A percentile compares a stretch with the other conserved stretches of the same genome.
Conservation (phyloP, 2,888 invertebrate species). For the Cremastobaeus sp. region DNA sequence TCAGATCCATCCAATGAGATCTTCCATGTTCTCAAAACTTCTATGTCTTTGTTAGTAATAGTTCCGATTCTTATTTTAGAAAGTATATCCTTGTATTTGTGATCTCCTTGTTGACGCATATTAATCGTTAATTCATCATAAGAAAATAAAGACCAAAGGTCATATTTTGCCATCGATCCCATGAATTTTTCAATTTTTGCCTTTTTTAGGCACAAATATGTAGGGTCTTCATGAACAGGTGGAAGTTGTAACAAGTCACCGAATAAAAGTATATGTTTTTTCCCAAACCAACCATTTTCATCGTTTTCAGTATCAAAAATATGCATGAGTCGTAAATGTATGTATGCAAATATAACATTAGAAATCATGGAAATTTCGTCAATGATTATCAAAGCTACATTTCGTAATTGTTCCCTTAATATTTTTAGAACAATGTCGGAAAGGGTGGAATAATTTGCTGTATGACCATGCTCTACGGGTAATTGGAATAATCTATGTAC, state of each 20-base stretch:
- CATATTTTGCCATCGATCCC: slow-evolving; percentile 48
- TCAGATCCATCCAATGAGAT: background rate
- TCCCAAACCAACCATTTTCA: too few relatives aligned
- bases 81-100: too few relatives aligned
- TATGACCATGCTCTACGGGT: too few relatives aligned
- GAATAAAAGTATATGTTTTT: background rate
- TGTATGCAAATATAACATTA: too few relatives aligned
- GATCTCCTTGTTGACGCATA: slow-evolving; percentile 39
- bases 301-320: background rate
- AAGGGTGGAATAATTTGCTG: background rate
- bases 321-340: background rate
- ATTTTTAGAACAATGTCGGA: slow-evolving; percentile 42
- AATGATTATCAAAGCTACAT: slow-evolving; percentile 67
- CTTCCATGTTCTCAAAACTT: slow-evolving; percentile 14
- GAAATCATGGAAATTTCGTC: too few relatives aligned
- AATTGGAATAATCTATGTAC: slow-evolving; percentile 66
- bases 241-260: background rate
- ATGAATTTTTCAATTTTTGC: background rate
- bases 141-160: slow-evolving; percentile 67
- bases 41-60: background rate
- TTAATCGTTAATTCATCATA: slow-evolving; percentile 65
- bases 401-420: slow-evolving; percentile 64
- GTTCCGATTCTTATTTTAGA: slow-evolving; percentile 42
- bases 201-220: background rate
- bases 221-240: background rate